Conservation (phyloP, 2,888 invertebrate species). For the Artemia sinica region DNA sequence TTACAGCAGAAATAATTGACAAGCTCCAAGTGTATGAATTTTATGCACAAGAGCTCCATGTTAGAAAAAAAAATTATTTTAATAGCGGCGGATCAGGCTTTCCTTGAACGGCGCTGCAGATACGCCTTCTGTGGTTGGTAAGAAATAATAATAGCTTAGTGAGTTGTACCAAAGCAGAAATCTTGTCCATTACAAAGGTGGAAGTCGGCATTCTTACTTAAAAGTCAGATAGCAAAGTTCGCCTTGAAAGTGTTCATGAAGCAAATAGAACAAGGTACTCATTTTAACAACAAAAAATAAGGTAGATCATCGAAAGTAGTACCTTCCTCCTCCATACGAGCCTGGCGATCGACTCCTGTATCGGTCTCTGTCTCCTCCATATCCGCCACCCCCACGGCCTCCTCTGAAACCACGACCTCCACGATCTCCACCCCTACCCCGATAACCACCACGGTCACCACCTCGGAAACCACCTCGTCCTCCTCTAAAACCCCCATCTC, state of each 20-base stretch:
- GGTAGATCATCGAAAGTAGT: slow-evolving; percentile 13
- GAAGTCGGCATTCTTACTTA: neutral
- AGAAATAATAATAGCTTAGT: too few relatives aligned
- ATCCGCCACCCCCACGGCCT: slow-evolving; percentile 11
- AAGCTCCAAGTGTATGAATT: too few relatives aligned
- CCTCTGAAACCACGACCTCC: slow-evolving; percentile 9
- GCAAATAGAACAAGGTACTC: neutral
- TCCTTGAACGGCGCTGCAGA: too few relatives aligned
- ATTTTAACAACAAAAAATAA: neutral
- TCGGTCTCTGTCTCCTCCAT: slow-evolving; percentile 14
- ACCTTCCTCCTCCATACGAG: slow-evolving; percentile 14
- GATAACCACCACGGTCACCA: slow-evolving; percentile 11
- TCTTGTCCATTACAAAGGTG: neutral
- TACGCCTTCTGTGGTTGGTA: too few relatives aligned
- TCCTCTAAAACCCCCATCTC: neutral
- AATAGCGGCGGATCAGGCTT: too few relatives aligned
- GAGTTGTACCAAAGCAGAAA: neutral
- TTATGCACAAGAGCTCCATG: too few relatives aligned
- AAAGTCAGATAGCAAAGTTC: too few relatives aligned
- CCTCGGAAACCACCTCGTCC: slow-evolving; percentile 13
- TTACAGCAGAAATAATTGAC: too few relatives aligned
- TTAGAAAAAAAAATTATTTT: too few relatives aligned
- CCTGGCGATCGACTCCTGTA: slow-evolving; percentile 7
- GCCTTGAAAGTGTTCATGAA: neutral
- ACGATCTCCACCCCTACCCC: slow-evolving; percentile 1